A percentile compares a stretch with the other conserved stretches of the same genome.
phyloP scores from a whole-genome alignment of 1,140 invertebrate genomes.

The Magallana ariakensis region DNA sequence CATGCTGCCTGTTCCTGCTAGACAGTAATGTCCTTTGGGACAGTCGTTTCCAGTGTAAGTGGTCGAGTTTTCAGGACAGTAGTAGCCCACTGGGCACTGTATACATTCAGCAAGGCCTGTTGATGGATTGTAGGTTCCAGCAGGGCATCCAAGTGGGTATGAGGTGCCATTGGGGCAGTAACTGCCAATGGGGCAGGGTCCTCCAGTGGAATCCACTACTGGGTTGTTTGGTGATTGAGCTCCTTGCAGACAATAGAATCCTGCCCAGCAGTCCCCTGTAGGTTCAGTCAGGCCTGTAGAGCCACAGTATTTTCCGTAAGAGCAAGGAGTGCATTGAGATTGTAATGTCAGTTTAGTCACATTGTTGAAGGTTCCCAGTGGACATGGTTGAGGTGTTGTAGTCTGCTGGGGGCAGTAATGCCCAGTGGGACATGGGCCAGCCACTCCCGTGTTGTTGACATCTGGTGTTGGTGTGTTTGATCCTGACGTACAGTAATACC shows the following conservation, averaged over 20 bases:
- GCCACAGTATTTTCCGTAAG: slow-evolving; percentile 74
- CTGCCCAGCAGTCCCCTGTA: slow-evolving; percentile 72
- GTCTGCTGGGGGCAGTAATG: slow-evolving; percentile 69
- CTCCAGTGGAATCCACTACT: slow-evolving; percentile 67
- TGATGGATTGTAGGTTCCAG: slow-evolving; percentile 73
- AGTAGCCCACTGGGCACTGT: slow-evolving; percentile 72
- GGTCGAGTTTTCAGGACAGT: slow-evolving; percentile 76
- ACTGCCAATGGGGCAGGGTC: slow-evolving; percentile 75
- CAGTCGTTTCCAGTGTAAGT: slow-evolving; percentile 68
- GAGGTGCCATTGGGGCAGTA: slow-evolving; percentile 77
- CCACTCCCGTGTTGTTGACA: slow-evolving; percentile 65
- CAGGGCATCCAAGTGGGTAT: slow-evolving; percentile 74
- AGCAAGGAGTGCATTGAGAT: slow-evolving; percentile 66
- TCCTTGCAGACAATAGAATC: slow-evolving; percentile 76
- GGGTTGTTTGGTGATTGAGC: slow-evolving; percentile 75
- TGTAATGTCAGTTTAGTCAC: slow-evolving; percentile 63
- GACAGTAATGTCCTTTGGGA: slow-evolving; percentile 75
- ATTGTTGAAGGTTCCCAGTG: slow-evolving; percentile 73
- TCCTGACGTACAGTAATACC: slow-evolving; percentile 75
- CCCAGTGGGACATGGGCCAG: slow-evolving; percentile 74
- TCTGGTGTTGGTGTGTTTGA: slow-evolving; percentile 73
- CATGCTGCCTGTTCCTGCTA: slow-evolving; percentile 65
- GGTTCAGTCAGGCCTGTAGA: slow-evolving; percentile 69
- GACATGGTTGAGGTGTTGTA: slow-evolving; percentile 67
- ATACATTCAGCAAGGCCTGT: slow-evolving; percentile 68